A percentile compares a stretch with the other conserved stretches of the same genome.
Conservation (phyloP, 2,888 invertebrate genomes). For the Torymus texanus region DNA sequence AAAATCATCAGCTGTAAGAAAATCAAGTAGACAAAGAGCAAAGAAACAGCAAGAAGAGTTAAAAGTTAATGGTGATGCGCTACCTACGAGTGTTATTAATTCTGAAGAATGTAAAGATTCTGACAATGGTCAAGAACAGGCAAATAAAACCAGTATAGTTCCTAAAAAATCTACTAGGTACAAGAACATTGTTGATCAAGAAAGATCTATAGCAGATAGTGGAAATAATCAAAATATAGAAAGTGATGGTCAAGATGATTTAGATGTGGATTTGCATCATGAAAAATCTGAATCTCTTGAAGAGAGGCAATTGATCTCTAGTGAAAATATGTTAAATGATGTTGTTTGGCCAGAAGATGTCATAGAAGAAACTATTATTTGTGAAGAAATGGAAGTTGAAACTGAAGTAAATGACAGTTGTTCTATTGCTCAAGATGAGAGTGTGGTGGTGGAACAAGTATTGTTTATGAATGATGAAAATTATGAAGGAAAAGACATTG, state of each 20-base stretch:
- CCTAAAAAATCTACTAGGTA: constrained; percentile 60
- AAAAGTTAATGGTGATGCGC: constrained; percentile 66
- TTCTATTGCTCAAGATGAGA: constrained; percentile 60
- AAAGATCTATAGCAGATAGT: constrained; percentile 44
- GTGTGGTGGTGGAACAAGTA: constrained; percentile 65
- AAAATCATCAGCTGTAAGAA: constrained; percentile 67
- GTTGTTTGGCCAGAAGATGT: constrained; percentile 64
- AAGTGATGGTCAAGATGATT: constrained; percentile 66
- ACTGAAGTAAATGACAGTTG: constrained; percentile 59
- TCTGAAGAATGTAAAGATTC: constrained; percentile 62
- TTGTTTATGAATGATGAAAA: constrained; percentile 62
- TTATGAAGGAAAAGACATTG: constrained; percentile 55
- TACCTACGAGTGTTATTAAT: constrained; percentile 58
- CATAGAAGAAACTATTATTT: constrained; percentile 73
- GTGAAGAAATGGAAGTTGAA: constrained; percentile 73
- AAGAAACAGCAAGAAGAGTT: constrained; percentile 70
- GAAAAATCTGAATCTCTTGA: constrained; percentile 61
- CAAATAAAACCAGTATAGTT: constrained; percentile 54
- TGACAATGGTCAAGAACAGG: constrained; percentile 57
- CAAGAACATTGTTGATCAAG: constrained; percentile 51
- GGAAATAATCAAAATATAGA: constrained; percentile 59
- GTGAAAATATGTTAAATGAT: constrained; percentile 56
- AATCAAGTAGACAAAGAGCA: constrained; percentile 72
- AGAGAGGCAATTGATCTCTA: constrained; percentile 58
- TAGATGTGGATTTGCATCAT: constrained; percentile 30